Percentiles rank a stretch among this genome's conserved stretches.
Evolutionary conservation across 2,888 invertebrate species (phyloP).

Genomic region (Leptura quadrifasciata): DNA sequence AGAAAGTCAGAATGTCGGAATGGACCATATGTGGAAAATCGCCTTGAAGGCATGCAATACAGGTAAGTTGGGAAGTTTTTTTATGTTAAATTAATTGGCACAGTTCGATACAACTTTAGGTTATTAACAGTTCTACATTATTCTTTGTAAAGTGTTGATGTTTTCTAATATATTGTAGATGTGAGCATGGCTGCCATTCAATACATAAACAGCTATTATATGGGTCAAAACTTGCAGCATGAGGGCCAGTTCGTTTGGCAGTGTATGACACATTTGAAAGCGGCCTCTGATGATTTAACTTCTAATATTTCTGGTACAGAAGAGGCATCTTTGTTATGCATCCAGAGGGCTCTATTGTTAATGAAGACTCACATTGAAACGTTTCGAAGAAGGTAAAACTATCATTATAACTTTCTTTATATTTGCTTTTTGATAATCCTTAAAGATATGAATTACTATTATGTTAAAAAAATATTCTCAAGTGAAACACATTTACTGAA

Average conservation of each 20-base stretch:
- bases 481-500: too few relatives aligned
- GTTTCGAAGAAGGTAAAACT: constrained; percentile 84
- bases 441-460: too few relatives aligned
- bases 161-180: constrained; percentile 74
- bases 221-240: constrained; percentile 92
- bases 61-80: constrained; percentile 70
- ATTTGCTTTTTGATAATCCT: too few relatives aligned
- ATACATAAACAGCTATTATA: constrained; percentile 94
- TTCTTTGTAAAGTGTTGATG: not conserved
- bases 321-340: constrained; percentile 90
- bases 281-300: constrained; percentile 84
- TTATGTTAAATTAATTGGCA: not conserved
- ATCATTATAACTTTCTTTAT: constrained; percentile 8
- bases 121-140: not conserved
- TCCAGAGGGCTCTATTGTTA: constrained; percentile 91
- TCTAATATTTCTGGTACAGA: constrained; percentile 74
- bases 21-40: constrained; percentile 96
- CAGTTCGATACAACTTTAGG: not conserved
- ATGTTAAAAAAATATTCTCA: too few relatives aligned
- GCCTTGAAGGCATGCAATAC: constrained; percentile 93
- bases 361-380: constrained; percentile 95
- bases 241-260: constrained; percentile 95
- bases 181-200: constrained; percentile 97
- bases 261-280: constrained; percentile 93
- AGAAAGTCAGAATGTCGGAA: constrained; percentile 83